phyloP scores from a whole-genome alignment of 1,140 invertebrate species.

The Nylanderia fulva region DNA sequence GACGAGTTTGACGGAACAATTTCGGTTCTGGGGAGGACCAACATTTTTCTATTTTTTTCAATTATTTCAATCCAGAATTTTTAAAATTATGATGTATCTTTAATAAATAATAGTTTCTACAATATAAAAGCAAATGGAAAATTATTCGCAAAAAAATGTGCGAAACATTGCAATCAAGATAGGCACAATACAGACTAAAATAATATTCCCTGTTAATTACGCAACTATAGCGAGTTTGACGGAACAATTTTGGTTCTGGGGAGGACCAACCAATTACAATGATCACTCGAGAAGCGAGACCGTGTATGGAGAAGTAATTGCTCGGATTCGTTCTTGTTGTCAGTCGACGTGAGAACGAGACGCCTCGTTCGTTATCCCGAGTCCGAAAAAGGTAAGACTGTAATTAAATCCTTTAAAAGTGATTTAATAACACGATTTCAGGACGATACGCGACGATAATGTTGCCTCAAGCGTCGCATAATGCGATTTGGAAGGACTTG shows the following conservation, averaged over 20 bases:
- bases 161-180: not conserved
- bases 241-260: constrained; percentile 32
- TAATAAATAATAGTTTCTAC: not conserved
- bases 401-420: constrained; percentile 59
- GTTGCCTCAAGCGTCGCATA: constrained; percentile 44
- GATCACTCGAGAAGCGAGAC: constrained; percentile 39
- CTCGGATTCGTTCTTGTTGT: constrained; percentile 59
- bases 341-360: constrained; percentile 44
- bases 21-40: constrained; percentile 34
- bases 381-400: constrained; percentile 45
- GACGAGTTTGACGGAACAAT: constrained; percentile 27
- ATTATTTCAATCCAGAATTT: not conserved
- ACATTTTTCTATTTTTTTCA: too few relatives aligned
- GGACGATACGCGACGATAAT: constrained; percentile 38
- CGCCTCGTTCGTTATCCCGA: constrained; percentile 43
- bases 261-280: constrained; percentile 41
- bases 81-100: not conserved
- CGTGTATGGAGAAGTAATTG: constrained; percentile 60
- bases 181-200: not conserved
- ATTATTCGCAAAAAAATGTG: not conserved
- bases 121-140: constrained; percentile 3
- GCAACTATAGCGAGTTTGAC: constrained; percentile 32
- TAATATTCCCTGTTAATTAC: constrained; percentile 15
- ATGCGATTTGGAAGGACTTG: not conserved
- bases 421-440: constrained; percentile 58